Percentiles rank a stretch among this genome's conserved stretches.
These are phyloP conservation scores for Catocala sponsa DNA, from an alignment of 2,888 invertebrate species.

Conservation along the genomic window DNA sequence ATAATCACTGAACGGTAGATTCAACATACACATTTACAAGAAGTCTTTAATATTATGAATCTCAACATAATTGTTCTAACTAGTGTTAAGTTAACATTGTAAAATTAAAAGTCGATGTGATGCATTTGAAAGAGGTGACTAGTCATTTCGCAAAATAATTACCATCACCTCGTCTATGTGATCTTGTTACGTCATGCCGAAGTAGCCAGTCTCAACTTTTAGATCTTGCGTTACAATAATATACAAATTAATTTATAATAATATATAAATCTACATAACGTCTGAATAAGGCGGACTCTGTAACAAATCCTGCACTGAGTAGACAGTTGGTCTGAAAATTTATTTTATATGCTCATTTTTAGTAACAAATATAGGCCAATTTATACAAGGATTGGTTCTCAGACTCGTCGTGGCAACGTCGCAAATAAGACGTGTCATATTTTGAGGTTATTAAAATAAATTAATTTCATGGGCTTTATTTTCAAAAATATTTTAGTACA, in stretches of 20 bases:
- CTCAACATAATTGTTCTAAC: constrained; percentile 69
- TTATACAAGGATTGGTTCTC: too few relatives aligned
- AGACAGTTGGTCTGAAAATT: constrained; percentile 2
- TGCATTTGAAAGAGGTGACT: constrained; percentile 33
- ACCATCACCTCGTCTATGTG: constrained; percentile 36
- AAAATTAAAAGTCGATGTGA: constrained; percentile 48
- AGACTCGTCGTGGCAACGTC: too few relatives aligned
- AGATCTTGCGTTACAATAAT: constrained; percentile 41
- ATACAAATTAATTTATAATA: constrained; percentile 36
- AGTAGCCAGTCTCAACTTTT: constrained; percentile 47
- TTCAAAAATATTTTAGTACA: too few relatives aligned
- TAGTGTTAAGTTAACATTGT: constrained; percentile 54
- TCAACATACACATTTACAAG: constrained; percentile 51
- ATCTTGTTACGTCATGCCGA: constrained; percentile 48
- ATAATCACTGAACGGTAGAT: constrained; percentile 65
- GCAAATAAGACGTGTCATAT: too few relatives aligned
- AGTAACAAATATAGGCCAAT: too few relatives aligned
- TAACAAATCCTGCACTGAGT: constrained; percentile 37
- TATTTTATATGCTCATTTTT: too few relatives aligned
- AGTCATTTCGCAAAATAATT: constrained; percentile 28
- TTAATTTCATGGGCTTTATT: too few relatives aligned
- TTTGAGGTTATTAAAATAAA: too few relatives aligned
- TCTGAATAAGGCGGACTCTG: constrained; percentile 51
- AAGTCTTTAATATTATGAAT: constrained; percentile 59
- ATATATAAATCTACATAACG: constrained; percentile 50